A percentile compares a stretch with the other conserved stretches of the same genome.
phyloP scores from a whole-genome alignment of 2,113 vertebrate species.

The Sialia sialis region DNA sequence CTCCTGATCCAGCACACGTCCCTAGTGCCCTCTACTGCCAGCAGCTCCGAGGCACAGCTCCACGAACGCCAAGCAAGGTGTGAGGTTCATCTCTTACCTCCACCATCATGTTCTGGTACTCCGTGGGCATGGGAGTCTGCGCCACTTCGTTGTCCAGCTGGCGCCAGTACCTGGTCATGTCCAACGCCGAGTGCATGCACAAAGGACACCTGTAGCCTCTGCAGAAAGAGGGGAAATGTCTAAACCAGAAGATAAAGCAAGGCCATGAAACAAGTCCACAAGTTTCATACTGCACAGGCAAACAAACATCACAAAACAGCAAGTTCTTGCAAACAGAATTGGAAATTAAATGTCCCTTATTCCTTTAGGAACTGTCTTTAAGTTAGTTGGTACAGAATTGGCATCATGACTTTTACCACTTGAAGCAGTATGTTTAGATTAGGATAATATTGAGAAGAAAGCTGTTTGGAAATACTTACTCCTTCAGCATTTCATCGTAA shows the following conservation, averaged over 20 bases:
- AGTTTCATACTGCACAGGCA: not conserved
- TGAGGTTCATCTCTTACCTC: conserved; percentile 70
- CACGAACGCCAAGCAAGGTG: rapidly evolving
- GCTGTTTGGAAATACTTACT: conserved; percentile 63
- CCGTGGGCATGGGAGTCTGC: conserved; percentile 87
- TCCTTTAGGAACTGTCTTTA: not conserved
- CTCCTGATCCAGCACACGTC: not conserved
- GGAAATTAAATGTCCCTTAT: not conserved
- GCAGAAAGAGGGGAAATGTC: not conserved
- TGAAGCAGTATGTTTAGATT: not conserved
- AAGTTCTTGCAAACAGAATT: not conserved
- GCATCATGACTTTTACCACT: not conserved
- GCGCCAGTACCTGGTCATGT: conserved; percentile 86
- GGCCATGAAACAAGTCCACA: not conserved
- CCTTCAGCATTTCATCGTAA: conserved; percentile 84
- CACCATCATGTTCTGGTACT: conserved; percentile 87
- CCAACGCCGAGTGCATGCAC: conserved; percentile 88
- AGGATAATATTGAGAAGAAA: not conserved
- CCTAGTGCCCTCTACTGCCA: not conserved
- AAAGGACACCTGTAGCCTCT: conserved; percentile 92
- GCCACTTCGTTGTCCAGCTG: conserved; percentile 86
- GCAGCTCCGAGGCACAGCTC: not conserved
- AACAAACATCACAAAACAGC: not conserved
- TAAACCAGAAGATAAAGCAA: not conserved
- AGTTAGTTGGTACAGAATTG: not conserved